Conservation (phyloP, 2,888 invertebrate species). For the Suillia variegata region DNA sequence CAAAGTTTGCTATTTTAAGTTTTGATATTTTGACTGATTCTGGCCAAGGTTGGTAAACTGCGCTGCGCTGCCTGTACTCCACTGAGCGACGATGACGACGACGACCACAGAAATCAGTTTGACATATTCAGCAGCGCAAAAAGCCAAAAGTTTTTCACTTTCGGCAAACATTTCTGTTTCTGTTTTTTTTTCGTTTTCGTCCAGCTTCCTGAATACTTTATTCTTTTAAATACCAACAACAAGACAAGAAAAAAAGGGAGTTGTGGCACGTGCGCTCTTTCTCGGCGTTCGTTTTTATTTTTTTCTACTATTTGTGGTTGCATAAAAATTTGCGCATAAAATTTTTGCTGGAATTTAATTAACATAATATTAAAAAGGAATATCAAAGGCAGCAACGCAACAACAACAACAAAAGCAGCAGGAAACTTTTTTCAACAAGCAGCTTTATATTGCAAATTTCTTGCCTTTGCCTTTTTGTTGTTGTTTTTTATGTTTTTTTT, state of each 20-base stretch:
- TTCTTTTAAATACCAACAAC: not conserved
- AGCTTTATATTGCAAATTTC: not conserved
- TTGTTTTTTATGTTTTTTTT: too few species aligned
- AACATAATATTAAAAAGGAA: not conserved
- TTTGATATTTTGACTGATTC: slow-evolving; percentile 26
- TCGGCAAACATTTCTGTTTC: not conserved
- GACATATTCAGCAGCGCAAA: not conserved
- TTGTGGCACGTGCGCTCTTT: not conserved
- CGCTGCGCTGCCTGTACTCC: slow-evolving; percentile 24
- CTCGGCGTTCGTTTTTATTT: not conserved
- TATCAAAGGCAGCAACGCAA: too few species aligned
- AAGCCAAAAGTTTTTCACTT: not conserved
- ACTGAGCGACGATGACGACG: not conserved
- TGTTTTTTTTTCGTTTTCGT: too few species aligned
- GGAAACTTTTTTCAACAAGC: too few species aligned
- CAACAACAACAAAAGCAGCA: too few species aligned
- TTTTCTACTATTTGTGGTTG: not conserved
- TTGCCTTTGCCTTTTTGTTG: too few species aligned
- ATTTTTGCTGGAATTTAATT: not conserved
- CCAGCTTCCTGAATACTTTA: not conserved
- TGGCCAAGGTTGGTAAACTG: slow-evolving; percentile 28
- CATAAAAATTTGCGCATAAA: not conserved
- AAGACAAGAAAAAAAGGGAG: not conserved
- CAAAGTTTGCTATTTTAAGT: slow-evolving; percentile 17
- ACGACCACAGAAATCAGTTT: slow-evolving; percentile 3